Evolutionary conservation across 2,113 vertebrate genomes (phyloP), one percentile per base, ranked within the genome.

Genomic region (Cebidichthys violaceus): DNA sequence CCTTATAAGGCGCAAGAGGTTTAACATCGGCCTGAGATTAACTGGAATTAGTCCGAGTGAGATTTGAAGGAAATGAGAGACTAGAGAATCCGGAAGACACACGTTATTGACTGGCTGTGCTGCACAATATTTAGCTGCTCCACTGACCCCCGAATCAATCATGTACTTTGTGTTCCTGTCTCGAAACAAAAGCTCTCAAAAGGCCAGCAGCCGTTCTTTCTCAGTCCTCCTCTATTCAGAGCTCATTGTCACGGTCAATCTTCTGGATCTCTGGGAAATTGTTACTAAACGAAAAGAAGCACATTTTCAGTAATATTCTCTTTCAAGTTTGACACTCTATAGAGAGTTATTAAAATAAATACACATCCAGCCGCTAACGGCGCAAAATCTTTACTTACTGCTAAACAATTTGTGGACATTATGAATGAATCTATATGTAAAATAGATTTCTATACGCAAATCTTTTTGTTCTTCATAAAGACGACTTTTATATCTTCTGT

Each of bases 41-140:
- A 39, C 37, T 52, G 18, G 39, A 75, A 52, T 57, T 29, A 64
- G 68, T 45, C 41, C 33, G 70, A 60, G 66, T 37, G 70, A 77
- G 47, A 74, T 66, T 69, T 27, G 54, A 55, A 29, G 52, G 43
- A 73, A 74, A 74, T 39, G n/a, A 70, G 11, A 47, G 27, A 73
- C 9, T 0, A 35, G 39, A 2, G 3, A 27, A 65, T 47, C 65
- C 65, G 33, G 62, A 55, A 55, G 39, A 75, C 4, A 15, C 14
- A 24, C 24, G 39, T 57, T 37, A 81, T 15, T 59, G 37, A 60
- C 55, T 47, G 47, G 20, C 68, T 62, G 43, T 67, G 22, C 7
- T 55, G 60, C 45, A 68, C 47, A 41, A 59, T 9, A 31, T 60
- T 61, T 27, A 39, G 41, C 67, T 57, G 33, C 33, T 65, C 31